phyloP scores from a whole-genome alignment of 2,888 invertebrate species.

The Pristionchus arcanus region DNA sequence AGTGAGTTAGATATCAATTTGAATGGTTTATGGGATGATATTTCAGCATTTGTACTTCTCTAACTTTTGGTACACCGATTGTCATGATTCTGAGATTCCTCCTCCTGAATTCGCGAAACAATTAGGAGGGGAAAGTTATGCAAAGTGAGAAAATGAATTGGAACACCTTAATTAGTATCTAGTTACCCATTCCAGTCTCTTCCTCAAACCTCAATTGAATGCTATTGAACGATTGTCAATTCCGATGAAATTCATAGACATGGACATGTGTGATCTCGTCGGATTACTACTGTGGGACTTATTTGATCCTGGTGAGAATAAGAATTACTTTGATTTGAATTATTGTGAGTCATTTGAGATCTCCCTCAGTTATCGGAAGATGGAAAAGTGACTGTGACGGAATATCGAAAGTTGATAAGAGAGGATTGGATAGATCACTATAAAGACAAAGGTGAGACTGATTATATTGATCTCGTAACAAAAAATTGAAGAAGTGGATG shows the following conservation, averaged over 20 bases:
- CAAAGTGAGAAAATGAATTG: not conserved
- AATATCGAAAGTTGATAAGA: not conserved
- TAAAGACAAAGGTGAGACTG: slow-evolving; percentile 8
- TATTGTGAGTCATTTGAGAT: not conserved
- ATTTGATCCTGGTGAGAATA: slow-evolving; percentile 31
- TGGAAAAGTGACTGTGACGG: not conserved
- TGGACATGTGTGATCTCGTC: not conserved
- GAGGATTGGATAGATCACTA: not conserved
- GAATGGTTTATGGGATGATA: not conserved
- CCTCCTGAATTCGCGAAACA: slow-evolving; percentile 11
- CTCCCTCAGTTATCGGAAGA: not conserved
- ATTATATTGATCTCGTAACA: not conserved
- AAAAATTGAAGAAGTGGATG: not conserved
- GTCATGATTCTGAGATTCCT: not conserved
- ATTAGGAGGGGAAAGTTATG: slow-evolving; percentile 25
- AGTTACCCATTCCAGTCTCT: not conserved
- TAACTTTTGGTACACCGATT: slow-evolving; percentile 22
- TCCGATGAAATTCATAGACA: slow-evolving; percentile 16
- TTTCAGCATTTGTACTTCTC: slow-evolving; percentile 48
- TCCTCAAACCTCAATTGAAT: slow-evolving; percentile 20
- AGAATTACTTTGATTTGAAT: not conserved
- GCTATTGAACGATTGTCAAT: slow-evolving; percentile 27
- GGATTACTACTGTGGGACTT: slow-evolving; percentile 23
- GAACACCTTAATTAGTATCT: not conserved
- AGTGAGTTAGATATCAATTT: not conserved